Conservation (phyloP, 1,140 invertebrate genomes). For the Arctopsyche grandis region DNA sequence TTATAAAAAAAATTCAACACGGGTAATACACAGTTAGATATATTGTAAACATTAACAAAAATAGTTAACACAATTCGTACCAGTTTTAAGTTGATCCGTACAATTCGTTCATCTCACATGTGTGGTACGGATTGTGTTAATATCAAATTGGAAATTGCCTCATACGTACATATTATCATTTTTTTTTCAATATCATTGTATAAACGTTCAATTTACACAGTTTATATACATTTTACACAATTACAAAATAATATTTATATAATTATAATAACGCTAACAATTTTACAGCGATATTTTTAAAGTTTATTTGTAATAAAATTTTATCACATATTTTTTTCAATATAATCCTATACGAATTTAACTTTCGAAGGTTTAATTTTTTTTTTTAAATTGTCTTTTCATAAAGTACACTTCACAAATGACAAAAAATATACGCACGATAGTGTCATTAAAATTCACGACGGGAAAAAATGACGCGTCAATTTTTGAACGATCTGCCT, state of each 20-base stretch:
- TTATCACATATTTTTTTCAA: constrained; percentile 25
- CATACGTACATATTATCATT: not conserved
- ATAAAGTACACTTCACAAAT: constrained; percentile 15
- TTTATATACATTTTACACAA: constrained; percentile 18
- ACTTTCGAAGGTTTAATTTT: not conserved
- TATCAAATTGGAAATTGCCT: not conserved
- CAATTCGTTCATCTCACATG: too few species aligned
- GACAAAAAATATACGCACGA: constrained; percentile 15
- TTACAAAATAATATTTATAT: constrained; percentile 8
- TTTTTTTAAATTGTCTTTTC: not conserved
- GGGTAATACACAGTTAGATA: too few species aligned
- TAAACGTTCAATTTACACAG: not conserved
- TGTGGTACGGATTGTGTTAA: too few species aligned
- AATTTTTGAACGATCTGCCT: not conserved
- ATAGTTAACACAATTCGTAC: too few species aligned
- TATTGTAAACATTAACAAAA: too few species aligned
- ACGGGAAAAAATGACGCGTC: not conserved
- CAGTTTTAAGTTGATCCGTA: too few species aligned
- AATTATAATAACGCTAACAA: not conserved
- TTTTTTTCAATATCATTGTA: constrained; percentile 1
- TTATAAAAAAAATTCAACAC: too few species aligned
- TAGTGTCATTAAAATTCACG: not conserved
- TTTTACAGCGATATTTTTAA: constrained; percentile 9
- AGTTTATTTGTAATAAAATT: constrained; percentile 10
- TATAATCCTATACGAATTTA: not conserved